These are phyloP conservation scores for Rhynchophorus ferrugineus DNA, from an alignment of 1,140 invertebrate species.

Conservation along the genomic window DNA sequence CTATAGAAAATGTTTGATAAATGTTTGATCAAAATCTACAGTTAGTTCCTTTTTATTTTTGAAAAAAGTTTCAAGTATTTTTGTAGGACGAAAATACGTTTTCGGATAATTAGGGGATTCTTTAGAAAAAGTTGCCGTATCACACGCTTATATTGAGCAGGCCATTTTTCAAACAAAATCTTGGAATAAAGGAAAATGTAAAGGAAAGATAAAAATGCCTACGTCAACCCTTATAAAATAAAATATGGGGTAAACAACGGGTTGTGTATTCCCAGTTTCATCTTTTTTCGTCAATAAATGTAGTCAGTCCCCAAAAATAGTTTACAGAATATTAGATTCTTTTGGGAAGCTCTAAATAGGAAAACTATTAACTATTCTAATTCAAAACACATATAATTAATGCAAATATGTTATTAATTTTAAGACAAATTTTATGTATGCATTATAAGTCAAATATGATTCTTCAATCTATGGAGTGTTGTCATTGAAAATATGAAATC, in stretches of 20 bases:
- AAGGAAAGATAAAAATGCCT: conserved; percentile 19
- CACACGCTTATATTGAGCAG: conserved; percentile 14
- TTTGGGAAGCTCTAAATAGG: not conserved
- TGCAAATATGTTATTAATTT: not conserved
- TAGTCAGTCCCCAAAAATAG: conserved; percentile 6
- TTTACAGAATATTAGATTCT: not conserved
- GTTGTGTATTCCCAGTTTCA: conserved; percentile 12
- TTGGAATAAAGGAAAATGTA: conserved; percentile 20
- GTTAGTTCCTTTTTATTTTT: too few species aligned
- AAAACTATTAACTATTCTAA: not conserved
- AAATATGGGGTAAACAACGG: conserved; percentile 20
- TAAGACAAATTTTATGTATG: not conserved
- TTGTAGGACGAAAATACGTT: conserved; percentile 4
- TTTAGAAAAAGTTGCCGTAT: conserved; percentile 12
- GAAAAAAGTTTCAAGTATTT: conserved; percentile 1
- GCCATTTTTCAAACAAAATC: conserved; percentile 19
- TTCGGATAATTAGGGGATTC: conserved; percentile 6
- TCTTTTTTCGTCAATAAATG: not conserved
- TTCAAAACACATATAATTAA: not conserved
- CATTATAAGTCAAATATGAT: too few species aligned
- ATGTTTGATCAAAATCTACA: not conserved
- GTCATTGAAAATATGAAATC: not conserved
- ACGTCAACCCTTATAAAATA: conserved; percentile 19
- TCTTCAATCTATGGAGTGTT: not conserved
- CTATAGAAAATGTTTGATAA: not conserved